Base-by-base conservation (phyloP, 92 coral and sea anemone genomes). In the Micromussa lordhowensis region DNA sequence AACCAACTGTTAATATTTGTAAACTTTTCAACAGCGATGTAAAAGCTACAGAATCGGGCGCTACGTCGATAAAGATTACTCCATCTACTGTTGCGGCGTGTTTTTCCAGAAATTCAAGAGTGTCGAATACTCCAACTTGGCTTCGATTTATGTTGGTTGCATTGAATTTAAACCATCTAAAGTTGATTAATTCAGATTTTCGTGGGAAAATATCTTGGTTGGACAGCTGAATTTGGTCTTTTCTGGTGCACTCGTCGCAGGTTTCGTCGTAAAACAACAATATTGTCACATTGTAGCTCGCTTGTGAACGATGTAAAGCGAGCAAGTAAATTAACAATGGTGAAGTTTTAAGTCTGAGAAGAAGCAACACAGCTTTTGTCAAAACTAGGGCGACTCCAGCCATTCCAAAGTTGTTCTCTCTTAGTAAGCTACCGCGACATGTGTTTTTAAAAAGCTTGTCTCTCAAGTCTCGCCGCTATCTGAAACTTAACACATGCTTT, bases 201-300 rank as follows among this genome's bases (percentile, higher is more conserved):
- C 63, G 78, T 82, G 86, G 55, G 64, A 82, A 82, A 82, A 49
- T 82, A 44, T 70, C 48, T 69, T n/a, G 59, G 48, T 51, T 66
- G 8, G 69, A 35, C 86, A 82, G 51, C 34, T 82, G 77, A 15
- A 17, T 16, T 19, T 28, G 6, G 6, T 80, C 35, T 19, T 22
- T 61, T 26, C 22, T 24, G 30, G 59, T 17, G 71, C 26, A 13
- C 21, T 63, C 53, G 30, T 15, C 34, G 15, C 34, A 63, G 35
- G 12, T 24, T 59, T 32, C 31, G 24, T 80, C 38, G 49, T 22
- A 11, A 61, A 80, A 80, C 17, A 63, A 9, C 18, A 80, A 12
- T 15, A 80, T 44, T 10, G 74, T 80, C 24, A 36, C 84, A 61
- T 80, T 80, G 84, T 59, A 61, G 13, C 61, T 80, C 30, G 83